Conservation (phyloP, 2,797 vertebrate species). For the Phyllotis vaccarum region DNA sequence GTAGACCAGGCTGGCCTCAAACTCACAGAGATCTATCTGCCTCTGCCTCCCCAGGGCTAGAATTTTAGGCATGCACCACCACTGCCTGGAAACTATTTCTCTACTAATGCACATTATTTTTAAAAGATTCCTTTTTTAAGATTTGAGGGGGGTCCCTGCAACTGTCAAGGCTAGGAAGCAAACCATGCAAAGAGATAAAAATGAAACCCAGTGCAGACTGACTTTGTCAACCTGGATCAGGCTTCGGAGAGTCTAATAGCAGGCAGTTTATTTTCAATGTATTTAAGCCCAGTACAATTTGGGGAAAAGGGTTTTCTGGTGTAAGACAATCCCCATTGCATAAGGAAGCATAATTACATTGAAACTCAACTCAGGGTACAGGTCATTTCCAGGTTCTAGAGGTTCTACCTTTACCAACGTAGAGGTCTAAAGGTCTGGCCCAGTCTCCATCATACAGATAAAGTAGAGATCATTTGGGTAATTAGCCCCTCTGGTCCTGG, state of each 20-base stretch:
- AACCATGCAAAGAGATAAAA: background rate
- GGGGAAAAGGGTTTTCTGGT: background rate
- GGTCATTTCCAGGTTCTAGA: background rate
- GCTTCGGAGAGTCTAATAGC: background rate
- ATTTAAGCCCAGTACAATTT: background rate
- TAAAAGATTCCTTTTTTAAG: background rate
- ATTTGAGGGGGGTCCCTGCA: background rate
- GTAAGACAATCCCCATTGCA: background rate
- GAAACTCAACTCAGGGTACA: background rate
- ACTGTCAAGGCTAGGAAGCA: background rate
- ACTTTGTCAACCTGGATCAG: background rate
- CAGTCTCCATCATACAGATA: background rate
- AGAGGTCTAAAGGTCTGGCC: background rate
- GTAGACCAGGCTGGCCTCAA: background rate
- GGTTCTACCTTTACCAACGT: background rate
- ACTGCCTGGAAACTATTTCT: background rate
- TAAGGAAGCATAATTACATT: background rate
- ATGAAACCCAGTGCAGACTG: background rate
- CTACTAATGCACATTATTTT: background rate
- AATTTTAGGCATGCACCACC: background rate
- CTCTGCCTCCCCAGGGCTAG: background rate
- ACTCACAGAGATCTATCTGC: background rate
- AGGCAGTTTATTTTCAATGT: background rate
- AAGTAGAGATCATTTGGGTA: background rate
- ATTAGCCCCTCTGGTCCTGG: background rate